Evolutionary conservation across 1,140 invertebrate species (phyloP), one percentile per base, ranked within the genome.

Genomic region (Drosophila sulfurigaster): DNA sequence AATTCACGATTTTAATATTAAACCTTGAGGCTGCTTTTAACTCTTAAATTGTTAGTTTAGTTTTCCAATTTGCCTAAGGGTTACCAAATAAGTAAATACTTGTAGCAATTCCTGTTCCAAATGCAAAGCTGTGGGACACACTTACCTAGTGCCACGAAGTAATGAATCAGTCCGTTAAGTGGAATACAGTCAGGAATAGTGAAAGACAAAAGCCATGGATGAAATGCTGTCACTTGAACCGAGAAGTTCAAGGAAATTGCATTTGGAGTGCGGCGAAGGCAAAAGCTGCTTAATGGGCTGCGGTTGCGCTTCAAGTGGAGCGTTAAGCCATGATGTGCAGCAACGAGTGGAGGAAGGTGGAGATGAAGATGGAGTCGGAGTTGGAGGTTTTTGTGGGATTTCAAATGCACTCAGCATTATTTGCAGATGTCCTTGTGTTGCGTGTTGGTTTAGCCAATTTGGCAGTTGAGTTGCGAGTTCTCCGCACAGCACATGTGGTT

Each of bases 271-370:
- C 45, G 68, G 15, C 68, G 16, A 63, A 25, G 67, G 32, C 72
- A 54, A 52, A 54, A 41, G 28, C 15, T 46, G 45, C 15, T 63
- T 32, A 56, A 56, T 54, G 38, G 28, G 10, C 8, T 67, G 54
- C 30, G 65, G 75, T 64, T 78, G 57, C 66, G 75, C 80, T 75
- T 64, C 62, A 82, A 79, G 66, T 82, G 80, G 51, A 70, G 79
- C 80, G 67, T 67, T 78, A 25, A 63, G 54, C 35, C 51, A 62
- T 49, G 51, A 52, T 35, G 28, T 32, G 32, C 32, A 32, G 32
- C 30, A 32, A 1, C 30, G 16, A n/a, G 32, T 57, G 5, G 30
- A 32, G 5, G 30, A 32, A 52, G 46, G 10, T 59, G 11, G n/a
- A 6, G 25, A 35, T 28, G 32, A 1, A 41, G 11, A 38, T 13